These are phyloP conservation scores for Oligia latruncula DNA, from an alignment of 2,888 invertebrate species.

Conservation along the genomic window DNA sequence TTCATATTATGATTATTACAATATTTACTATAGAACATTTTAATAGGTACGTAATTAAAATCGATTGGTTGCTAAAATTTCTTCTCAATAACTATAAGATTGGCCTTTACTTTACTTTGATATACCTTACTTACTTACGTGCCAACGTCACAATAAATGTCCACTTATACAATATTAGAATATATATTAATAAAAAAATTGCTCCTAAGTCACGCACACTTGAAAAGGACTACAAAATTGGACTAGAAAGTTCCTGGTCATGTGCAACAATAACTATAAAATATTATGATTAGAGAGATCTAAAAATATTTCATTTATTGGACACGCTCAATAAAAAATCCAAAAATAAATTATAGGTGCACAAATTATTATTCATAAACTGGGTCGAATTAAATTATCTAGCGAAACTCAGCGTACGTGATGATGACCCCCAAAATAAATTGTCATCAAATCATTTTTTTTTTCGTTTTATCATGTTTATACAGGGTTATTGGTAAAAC, in stretches of 20 bases:
- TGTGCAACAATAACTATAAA: conserved; percentile 52
- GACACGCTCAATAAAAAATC: conserved; percentile 5
- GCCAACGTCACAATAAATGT: conserved; percentile 34
- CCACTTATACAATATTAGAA: conserved; percentile 34
- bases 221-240: conserved; percentile 63
- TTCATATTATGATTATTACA: conserved; percentile 26
- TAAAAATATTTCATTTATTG: conserved; percentile 47
- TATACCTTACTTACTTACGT: conserved; percentile 26
- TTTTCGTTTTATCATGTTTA: not conserved
- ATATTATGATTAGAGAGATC: conserved; percentile 40
- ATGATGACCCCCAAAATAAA: not conserved
- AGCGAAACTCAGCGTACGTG: not conserved
- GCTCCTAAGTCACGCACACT: conserved; percentile 55
- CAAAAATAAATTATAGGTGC: conserved; percentile 7
- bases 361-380: conserved; percentile 20
- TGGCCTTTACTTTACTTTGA: conserved; percentile 32
- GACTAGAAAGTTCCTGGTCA: conserved; percentile 65
- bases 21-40: conserved; percentile 41
- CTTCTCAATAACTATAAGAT: conserved; percentile 4
- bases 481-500: not conserved
- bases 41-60: conserved; percentile 22
- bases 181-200: conserved; percentile 40
- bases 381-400: not conserved
- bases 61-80: conserved; percentile 13
- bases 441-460: not conserved